These are phyloP conservation scores for Thamnaconus septentrionalis DNA, from an alignment of 2,113 vertebrate species.

Conservation along the genomic window DNA sequence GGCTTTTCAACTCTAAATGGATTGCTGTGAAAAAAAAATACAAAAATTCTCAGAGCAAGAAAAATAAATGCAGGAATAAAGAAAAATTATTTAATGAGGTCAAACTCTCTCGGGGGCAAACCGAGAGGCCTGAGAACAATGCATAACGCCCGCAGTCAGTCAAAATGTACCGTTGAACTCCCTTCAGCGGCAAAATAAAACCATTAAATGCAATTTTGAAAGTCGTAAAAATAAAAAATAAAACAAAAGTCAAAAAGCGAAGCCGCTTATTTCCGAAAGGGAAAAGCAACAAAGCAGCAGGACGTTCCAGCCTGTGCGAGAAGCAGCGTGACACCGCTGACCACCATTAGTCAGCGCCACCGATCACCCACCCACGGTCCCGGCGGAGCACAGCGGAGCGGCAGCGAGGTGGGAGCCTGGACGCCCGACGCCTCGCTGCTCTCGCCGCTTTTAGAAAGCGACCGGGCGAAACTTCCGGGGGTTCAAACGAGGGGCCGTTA, in stretches of 20 bases:
- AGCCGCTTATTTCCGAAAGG: neutral
- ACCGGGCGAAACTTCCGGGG: neutral
- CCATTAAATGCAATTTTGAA: neutral
- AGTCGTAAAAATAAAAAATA: neutral
- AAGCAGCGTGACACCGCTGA: constrained; percentile 34
- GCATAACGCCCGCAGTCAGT: too few species aligned
- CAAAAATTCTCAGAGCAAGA: too few species aligned
- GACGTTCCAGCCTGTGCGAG: constrained; percentile 15
- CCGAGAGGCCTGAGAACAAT: too few species aligned
- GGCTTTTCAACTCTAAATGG: too few species aligned
- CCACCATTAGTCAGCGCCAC: constrained; percentile 27
- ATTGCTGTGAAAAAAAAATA: too few species aligned
- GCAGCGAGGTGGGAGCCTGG: constrained; percentile 16
- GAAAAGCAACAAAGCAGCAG: constrained; percentile 9
- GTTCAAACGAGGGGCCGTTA: neutral
- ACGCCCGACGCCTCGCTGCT: neutral
- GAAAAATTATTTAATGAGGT: too few species aligned
- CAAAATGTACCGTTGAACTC: too few species aligned
- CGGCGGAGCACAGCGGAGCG: neutral
- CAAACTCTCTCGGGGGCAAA: too few species aligned
- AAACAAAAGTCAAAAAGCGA: neutral
- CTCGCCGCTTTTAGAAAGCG: too few species aligned
- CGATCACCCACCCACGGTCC: neutral
- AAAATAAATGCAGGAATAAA: too few species aligned
- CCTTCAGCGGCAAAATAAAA: too few species aligned